A percentile compares a stretch with the other conserved stretches of the same genome.
Conservation (phyloP, 2,797 vertebrate genomes). For the Eurystomus glaucurus region DNA sequence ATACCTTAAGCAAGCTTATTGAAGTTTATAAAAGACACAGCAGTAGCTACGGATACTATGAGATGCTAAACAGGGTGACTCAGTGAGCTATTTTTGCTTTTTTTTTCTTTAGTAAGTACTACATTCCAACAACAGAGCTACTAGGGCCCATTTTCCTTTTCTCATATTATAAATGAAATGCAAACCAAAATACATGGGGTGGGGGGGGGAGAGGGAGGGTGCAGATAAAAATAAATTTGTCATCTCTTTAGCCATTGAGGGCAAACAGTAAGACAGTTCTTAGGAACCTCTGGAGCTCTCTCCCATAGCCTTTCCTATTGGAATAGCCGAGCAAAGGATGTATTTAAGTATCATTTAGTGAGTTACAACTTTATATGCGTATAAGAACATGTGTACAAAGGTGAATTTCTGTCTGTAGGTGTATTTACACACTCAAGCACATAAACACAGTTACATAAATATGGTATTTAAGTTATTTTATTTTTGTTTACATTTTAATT, state of each 20-base stretch:
- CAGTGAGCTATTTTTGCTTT: neutral
- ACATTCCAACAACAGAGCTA: neutral
- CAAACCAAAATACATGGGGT: neutral
- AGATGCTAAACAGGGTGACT: neutral
- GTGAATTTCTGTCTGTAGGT: neutral
- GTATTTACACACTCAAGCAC: neutral
- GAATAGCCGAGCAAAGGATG: neutral
- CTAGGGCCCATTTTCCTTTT: neutral
- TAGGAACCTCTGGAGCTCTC: neutral
- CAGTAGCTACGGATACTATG: neutral
- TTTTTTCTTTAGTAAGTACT: neutral
- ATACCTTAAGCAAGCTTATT: neutral
- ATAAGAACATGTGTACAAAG: neutral
- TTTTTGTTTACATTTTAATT: neutral
- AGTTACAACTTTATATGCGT: neutral
- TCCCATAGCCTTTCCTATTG: neutral
- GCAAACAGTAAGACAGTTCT: neutral
- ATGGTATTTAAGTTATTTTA: neutral
- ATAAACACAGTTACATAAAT: neutral
- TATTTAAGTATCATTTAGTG: neutral
- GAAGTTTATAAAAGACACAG: neutral
- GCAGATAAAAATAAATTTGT: neutral
- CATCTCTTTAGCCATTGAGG: neutral
- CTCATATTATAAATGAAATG: slow-evolving; percentile 1
- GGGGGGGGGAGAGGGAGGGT: too few relatives aligned